These are phyloP conservation scores for Myiozetetes cayanensis DNA, from an alignment of 2,113 vertebrate species.

Conservation along the genomic window DNA sequence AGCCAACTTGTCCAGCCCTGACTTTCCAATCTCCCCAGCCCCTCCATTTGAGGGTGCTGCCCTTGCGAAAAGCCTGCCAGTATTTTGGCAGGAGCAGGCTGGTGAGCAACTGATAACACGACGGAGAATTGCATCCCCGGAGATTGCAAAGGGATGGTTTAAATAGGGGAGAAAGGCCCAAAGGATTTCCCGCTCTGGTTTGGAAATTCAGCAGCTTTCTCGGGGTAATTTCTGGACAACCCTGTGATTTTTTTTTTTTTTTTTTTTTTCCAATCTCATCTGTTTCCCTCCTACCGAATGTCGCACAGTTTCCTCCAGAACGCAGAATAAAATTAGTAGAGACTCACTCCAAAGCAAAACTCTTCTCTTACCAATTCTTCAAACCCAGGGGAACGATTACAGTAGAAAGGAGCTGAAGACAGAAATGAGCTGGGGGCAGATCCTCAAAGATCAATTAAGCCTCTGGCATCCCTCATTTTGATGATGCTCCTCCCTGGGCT, in stretches of 20 bases:
- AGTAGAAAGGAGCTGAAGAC: background rate
- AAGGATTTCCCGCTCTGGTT: background rate
- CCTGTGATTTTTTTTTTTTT: background rate
- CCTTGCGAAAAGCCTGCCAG: background rate
- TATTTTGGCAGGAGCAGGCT: background rate
- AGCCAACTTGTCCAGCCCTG: background rate
- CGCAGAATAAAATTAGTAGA: background rate
- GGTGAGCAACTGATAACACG: fast-evolving
- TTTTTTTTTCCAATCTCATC: background rate
- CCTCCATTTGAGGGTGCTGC: background rate
- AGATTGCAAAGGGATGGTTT: background rate
- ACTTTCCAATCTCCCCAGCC: background rate
- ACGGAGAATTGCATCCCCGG: background rate
- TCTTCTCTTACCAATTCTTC: background rate
- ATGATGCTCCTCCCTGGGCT: background rate
- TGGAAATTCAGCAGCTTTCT: background rate
- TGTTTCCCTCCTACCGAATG: background rate
- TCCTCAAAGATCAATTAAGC: background rate
- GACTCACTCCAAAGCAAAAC: background rate
- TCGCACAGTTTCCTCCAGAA: background rate
- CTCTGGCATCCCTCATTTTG: background rate
- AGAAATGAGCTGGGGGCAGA: background rate
- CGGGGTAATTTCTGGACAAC: background rate
- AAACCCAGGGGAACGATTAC: background rate
- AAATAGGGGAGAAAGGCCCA: background rate